Evolutionary conservation across 2,888 invertebrate species (phyloP).

Genomic region (Perizoma affinitatum): DNA sequence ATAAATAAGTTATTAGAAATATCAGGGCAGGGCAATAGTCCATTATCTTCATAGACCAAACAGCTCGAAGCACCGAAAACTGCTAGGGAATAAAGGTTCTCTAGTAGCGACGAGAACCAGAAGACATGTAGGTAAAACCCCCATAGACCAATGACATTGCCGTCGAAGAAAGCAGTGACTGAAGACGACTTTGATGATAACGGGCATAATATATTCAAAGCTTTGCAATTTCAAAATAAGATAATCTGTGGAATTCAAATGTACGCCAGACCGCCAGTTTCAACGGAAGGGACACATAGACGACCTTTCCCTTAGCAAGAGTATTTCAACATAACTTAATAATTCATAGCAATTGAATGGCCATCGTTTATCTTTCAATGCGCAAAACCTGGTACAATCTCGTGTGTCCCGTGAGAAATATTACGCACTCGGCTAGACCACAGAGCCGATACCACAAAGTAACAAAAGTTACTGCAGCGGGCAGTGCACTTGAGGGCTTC

Average conservation of each 20-base stretch:
- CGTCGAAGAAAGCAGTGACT: no score
- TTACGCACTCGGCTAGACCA: slow-evolving; percentile 55
- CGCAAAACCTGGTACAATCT: slow-evolving; percentile 42
- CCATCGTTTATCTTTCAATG: slow-evolving; percentile 42
- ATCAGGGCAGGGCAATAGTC: slow-evolving; percentile 12
- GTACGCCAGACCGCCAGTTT: not conserved
- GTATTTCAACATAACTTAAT: slow-evolving; percentile 37
- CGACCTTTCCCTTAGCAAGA: slow-evolving; percentile 21
- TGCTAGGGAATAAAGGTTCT: no score
- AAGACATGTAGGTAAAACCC: no score
- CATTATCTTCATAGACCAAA: slow-evolving; percentile 12
- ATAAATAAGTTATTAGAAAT: slow-evolving; percentile 20
- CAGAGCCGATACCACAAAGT: slow-evolving; percentile 29
- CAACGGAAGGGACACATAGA: slow-evolving; percentile 6
- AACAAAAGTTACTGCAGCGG: not conserved
- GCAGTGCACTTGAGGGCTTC: no score
- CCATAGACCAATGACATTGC: no score
- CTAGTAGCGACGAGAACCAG: no score
- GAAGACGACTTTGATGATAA: no score
- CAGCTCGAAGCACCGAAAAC: no score
- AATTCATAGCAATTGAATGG: slow-evolving; percentile 45
- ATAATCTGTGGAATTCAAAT: not conserved
- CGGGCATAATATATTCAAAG: not conserved
- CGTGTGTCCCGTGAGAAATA: slow-evolving; percentile 53
- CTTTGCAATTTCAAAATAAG: not conserved